Conservation (phyloP, 2,113 vertebrate species). For the Apteryx mantelli region DNA sequence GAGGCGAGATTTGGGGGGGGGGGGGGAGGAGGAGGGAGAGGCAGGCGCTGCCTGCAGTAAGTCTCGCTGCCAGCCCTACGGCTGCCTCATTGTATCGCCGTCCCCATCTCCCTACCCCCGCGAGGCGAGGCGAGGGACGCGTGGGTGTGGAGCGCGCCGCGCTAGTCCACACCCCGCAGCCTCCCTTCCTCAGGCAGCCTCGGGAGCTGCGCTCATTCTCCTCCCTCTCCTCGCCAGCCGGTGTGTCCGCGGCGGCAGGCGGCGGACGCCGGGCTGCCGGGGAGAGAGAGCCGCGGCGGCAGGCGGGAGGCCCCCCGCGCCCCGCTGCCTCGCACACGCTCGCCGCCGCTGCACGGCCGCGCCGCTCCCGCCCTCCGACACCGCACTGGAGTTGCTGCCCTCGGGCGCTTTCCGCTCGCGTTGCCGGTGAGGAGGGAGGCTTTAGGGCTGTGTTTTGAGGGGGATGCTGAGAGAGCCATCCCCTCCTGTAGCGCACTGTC, state of each 20-base stretch:
- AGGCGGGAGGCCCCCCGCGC: neutral
- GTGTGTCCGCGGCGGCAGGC: constrained; percentile 32
- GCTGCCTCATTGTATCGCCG: neutral
- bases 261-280: neutral
- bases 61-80: neutral
- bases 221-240: constrained; percentile 55
- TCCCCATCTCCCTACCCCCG: neutral
- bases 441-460: neutral
- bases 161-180: constrained; percentile 56
- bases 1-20: neutral
- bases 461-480: constrained; percentile 3
- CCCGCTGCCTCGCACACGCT: neutral
- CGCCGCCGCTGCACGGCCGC: neutral
- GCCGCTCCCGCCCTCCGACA: neutral
- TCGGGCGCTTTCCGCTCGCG: constrained; percentile 26
- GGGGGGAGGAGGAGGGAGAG: neutral
- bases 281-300: constrained; percentile 13
- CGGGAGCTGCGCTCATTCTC: constrained; percentile 54
- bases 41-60: neutral
- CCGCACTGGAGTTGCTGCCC: constrained; percentile 40
- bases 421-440: constrained; percentile 31
- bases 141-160: constrained; percentile 64
- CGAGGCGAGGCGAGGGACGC: neutral
- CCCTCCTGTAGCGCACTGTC: constrained; percentile 45
- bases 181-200: constrained; percentile 41